phyloP scores from a whole-genome alignment of 1,140 invertebrate species.

The Bombus waltoni region DNA sequence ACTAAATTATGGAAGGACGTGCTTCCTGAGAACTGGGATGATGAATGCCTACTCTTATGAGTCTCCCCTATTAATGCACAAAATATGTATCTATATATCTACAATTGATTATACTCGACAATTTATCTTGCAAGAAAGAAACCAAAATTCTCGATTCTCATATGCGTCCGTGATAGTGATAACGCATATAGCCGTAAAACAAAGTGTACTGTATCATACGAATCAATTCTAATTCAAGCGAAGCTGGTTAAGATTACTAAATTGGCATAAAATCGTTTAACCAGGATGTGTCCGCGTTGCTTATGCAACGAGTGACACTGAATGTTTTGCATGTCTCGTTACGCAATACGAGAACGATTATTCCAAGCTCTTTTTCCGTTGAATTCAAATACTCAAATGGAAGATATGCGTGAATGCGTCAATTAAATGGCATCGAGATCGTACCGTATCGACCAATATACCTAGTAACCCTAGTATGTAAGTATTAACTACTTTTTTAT shows the following conservation, averaged over 20 bases:
- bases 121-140: background rate
- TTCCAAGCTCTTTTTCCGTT: constrained; percentile 60
- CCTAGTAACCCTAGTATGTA: background rate
- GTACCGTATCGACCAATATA: background rate
- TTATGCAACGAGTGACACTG: constrained; percentile 75
- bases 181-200: background rate
- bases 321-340: constrained; percentile 75
- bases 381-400: constrained; percentile 36
- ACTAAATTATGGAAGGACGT: constrained; percentile 77
- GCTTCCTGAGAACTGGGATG: constrained; percentile 82
- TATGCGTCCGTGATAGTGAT: background rate
- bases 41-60: constrained; percentile 78
- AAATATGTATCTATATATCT: background rate
- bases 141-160: background rate
- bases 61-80: background rate
- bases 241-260: constrained; percentile 74
- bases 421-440: constrained; percentile 11
- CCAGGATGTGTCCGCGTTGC: constrained; percentile 77
- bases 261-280: constrained; percentile 79
- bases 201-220: constrained; percentile 38
- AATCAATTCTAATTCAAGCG: constrained; percentile 64
- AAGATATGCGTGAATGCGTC: background rate
- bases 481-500: background rate
- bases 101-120: background rate
- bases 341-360: constrained; percentile 75